Base-by-base conservation (phyloP, 2,888 invertebrate genomes). In the Nomada flava region DNA sequence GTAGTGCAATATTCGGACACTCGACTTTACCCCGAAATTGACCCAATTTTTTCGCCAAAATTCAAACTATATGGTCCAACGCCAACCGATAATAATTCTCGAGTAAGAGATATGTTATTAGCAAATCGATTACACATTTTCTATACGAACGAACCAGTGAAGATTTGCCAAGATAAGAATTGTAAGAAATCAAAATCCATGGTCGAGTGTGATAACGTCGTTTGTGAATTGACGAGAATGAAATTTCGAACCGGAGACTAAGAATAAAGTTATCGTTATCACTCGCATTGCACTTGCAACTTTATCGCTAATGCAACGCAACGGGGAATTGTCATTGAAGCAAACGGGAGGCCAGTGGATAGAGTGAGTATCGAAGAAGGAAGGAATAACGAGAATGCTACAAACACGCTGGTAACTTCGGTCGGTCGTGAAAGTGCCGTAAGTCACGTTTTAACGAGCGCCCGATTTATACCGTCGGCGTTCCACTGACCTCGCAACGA, bases 381-480 rank as follows among this genome's bases (percentile, higher is more conserved):
- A 42, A 53, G 77, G 60, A 53, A 63, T 29, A 65, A 73, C 59
- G 82, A 52, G 68, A 79, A 71, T 59, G 78, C 71, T 78, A 69
- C 72, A 64, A 74, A 60, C 83, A 69, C 68, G 60, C 64, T 69
- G 72, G 75, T 64, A 82, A 75, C 78, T 83, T 75, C 53, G 78
- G 47, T 23, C 76, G 82, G 67, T 84, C 84, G 76, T 83, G 84
- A 84, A 83, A 84, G 84, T 83, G 84, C 80, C 80, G 80, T 84
- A 83, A 83, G 83, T 83, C 83, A 84, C 84, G 85, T 85, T 82
- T 85, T 88, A 87, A 84, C 82, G 76, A 82, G 82, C 76, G 70
- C 68, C 74, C 83, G 83, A 83, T 83, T 83, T 83, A 83, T 82
- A 79, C 75, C 79, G 83, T 73, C 72, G 73, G 62, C 83, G 83